A percentile compares a stretch with the other conserved stretches of the same genome.
Conservation (phyloP, 2,888 invertebrate species). For the Julus scanicus region DNA sequence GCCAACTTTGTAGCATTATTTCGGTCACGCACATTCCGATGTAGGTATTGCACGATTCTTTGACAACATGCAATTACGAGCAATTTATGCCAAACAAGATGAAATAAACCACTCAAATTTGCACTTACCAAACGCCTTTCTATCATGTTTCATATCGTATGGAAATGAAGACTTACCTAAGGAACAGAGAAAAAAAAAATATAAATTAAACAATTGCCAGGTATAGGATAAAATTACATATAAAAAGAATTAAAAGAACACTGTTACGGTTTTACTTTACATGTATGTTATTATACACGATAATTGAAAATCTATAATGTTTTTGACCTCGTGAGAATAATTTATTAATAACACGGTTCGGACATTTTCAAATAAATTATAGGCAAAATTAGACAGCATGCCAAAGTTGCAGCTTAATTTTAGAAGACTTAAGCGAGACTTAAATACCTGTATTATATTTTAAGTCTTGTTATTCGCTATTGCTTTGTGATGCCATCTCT, state of each 20-base stretch:
- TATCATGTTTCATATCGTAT: neutral
- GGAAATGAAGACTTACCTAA: neutral
- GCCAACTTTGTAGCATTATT: neutral
- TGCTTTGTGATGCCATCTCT: too few species aligned
- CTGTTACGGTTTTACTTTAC: neutral
- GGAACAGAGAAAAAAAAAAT: neutral
- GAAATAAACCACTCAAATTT: neutral
- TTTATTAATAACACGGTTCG: neutral
- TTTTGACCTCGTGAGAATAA: neutral
- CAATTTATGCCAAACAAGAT: conserved; percentile 3
- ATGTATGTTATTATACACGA: neutral
- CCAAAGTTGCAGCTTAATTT: neutral
- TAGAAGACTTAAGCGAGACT: neutral
- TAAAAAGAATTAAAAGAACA: neutral
- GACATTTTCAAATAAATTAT: conserved; percentile 19
- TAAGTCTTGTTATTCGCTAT: too few species aligned
- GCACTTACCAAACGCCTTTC: conserved; percentile 3
- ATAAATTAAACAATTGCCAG: neutral
- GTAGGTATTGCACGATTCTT: neutral
- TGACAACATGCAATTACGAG: neutral
- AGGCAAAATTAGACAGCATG: neutral
- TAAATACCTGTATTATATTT: neutral
- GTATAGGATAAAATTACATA: neutral
- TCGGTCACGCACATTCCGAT: neutral
- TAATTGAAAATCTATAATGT: neutral